A percentile compares a stretch with the other conserved stretches of the same genome.
Evolutionary conservation across 1,140 invertebrate genomes (phyloP).

Genomic region (Eulimnadia texana): DNA sequence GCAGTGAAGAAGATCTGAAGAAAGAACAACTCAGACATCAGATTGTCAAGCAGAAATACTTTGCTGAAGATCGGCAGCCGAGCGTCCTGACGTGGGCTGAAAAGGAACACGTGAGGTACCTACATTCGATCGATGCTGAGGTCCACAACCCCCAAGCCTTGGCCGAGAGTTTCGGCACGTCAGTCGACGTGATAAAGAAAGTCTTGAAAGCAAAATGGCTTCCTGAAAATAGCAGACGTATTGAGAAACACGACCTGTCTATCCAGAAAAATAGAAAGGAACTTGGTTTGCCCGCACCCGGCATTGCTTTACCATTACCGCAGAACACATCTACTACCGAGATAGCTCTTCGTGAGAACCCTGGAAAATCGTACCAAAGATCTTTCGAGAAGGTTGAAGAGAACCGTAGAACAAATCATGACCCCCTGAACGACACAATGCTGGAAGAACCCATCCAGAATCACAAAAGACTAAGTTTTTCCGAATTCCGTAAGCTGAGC

Average conservation of each 20-base stretch:
- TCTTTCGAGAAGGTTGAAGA: background rate
- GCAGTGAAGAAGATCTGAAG: slow-evolving; percentile 18
- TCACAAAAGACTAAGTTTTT: background rate
- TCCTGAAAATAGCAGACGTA: background rate
- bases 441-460: background rate
- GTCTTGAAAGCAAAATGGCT: background rate
- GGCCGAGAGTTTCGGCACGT: slow-evolving; percentile 61
- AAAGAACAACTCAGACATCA: slow-evolving; percentile 36
- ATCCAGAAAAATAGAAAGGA: background rate
- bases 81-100: slow-evolving; percentile 68
- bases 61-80: slow-evolving; percentile 43
- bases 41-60: slow-evolving; percentile 57
- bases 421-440: background rate
- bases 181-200: slow-evolving; percentile 36
- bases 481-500: background rate
- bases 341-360: background rate
- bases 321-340: background rate
- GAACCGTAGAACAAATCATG: background rate
- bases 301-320: background rate
- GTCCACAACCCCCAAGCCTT: slow-evolving; percentile 57
- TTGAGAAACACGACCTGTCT: slow-evolving; percentile 3
- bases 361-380: background rate
- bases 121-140: slow-evolving; percentile 47
- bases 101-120: slow-evolving; percentile 59
- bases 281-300: background rate